Evolutionary conservation across 2,888 invertebrate species (phyloP), one percentile per base, ranked within the genome.

Genomic region (Hypena proboscidalis): DNA sequence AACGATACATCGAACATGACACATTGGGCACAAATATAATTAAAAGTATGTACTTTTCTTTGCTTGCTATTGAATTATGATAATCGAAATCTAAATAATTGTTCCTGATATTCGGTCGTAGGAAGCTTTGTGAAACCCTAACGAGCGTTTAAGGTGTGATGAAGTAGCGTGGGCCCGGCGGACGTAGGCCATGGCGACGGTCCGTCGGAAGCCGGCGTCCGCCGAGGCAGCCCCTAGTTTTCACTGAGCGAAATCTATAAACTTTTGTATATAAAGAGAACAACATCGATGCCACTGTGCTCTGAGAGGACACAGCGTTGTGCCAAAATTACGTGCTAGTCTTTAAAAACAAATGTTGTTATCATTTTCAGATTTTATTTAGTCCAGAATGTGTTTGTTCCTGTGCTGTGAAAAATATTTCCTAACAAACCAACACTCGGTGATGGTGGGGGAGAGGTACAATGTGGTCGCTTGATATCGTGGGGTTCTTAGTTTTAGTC

Each of bases 281-380:
- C 86, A 85, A 88, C 88, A 85, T 85, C 79, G 80, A 85, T 79
- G 85, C 85, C 87, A 71, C 85, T 84, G 86, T 76, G 80, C 79
- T 73, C 74, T 60, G 74, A 52, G 66, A 59, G 70, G 76, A 79
- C 82, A 79, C 85, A 84, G 89, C 80, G 84, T 86, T 87, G 90
- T 90, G 90, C 90, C 90, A 90, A 90, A 90, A 90, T 90, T 89
- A 84, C 78, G 86, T 90, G 80, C 90, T 90, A 90, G 90, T 90
- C 90, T 85, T 81, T 78, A 79, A 80, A 85, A 86, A 78, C 76
- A 83, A 87, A 85, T 83, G 85, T 88, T 90, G 88, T 90, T 89
- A 90, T 89, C 84, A 84, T 87, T 87, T 89, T 88, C 90, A 90
- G 85, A 90, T 90, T 90, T 90, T 90, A 90, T 90, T 89, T 85